Percentiles rank a stretch among this genome's conserved stretches.
These are phyloP conservation scores for Apeira syringaria DNA, from an alignment of 2,888 invertebrate species.

Conservation along the genomic window DNA sequence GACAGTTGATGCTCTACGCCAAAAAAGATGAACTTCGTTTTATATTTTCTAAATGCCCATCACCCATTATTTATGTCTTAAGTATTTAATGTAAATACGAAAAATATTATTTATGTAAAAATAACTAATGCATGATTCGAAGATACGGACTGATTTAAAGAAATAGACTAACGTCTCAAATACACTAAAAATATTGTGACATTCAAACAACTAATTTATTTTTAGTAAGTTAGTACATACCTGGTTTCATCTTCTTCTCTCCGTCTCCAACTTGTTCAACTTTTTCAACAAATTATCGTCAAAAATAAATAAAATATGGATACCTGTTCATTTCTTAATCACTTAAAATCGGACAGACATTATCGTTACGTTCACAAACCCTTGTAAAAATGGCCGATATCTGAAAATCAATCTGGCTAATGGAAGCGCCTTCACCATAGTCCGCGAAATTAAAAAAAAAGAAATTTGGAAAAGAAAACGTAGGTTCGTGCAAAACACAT, in stretches of 20 bases:
- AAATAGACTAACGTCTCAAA: too few species aligned
- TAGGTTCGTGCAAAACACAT: constrained; percentile 74
- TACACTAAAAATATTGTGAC: too few species aligned
- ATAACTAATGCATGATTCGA: too few species aligned
- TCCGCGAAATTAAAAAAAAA: constrained; percentile 55
- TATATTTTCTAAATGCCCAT: too few species aligned
- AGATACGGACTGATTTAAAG: too few species aligned
- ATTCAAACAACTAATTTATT: too few species aligned
- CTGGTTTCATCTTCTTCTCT: background rate
- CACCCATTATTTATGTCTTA: too few species aligned
- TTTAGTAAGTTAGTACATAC: too few species aligned
- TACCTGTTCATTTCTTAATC: constrained; percentile 18
- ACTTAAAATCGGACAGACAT: constrained; percentile 23
- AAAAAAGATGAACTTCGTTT: too few species aligned
- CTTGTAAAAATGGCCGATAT: constrained; percentile 40
- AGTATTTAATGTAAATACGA: too few species aligned
- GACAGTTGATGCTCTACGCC: too few species aligned
- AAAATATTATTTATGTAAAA: too few species aligned
- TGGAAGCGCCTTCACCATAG: constrained; percentile 67
- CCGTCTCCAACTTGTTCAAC: constrained; percentile 6
- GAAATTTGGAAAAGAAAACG: constrained; percentile 52
- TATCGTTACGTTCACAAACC: constrained; percentile 29
- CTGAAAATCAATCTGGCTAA: constrained; percentile 68
- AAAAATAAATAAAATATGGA: constrained; percentile 7
- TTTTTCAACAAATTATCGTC: constrained; percentile 6